Evolutionary conservation across 2,888 invertebrate species (phyloP), one percentile per base, ranked within the genome.

Genomic region (Metellina segmentata): DNA sequence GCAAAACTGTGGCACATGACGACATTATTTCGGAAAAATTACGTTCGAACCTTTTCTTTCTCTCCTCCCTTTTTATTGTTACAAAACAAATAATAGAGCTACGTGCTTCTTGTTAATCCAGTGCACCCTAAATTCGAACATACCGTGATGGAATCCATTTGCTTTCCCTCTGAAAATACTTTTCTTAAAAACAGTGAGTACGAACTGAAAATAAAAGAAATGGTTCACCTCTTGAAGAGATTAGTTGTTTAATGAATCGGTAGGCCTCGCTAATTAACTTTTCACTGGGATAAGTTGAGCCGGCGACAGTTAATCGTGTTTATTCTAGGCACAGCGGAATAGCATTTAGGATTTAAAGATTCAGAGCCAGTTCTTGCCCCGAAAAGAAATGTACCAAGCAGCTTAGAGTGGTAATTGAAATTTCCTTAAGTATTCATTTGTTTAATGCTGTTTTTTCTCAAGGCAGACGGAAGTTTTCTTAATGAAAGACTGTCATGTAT

Each of bases 201-300:
- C 16, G 8, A 61, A 61, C 34, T 34, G 34, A 61, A 61, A 61
- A 61, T 16, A 61, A 61, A 61, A 61, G 61, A 61, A 61, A 16
- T 8, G 11, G 79, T n/a, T 69, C 61, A 13, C n/a, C 48, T 81
- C 70, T 70, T n/a, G 20, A 52, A 48, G 9, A 81, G 89, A 83
- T 89, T 78, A 89, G 34, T n/a, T 16, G 69, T 70, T 83, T 89
- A 89, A 83, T 83, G 89, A 89, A 89, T 83, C 71, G 83, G 71
- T 82, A 77, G 83, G 52, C 51, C 83, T 34, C 61, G 77, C 20
- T 82, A 89, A 89, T 89, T 89, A 83, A 70, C 83, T 78, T 78
- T 83, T 83, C 77, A 78, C 88, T 20, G 81, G 34, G 53, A 72
- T 74, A 72, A 83, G 72, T 52, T 72, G 74, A 34, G 49, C 51